Conservation (phyloP, 2,888 invertebrate genomes). For the Napeogenes inachia region DNA sequence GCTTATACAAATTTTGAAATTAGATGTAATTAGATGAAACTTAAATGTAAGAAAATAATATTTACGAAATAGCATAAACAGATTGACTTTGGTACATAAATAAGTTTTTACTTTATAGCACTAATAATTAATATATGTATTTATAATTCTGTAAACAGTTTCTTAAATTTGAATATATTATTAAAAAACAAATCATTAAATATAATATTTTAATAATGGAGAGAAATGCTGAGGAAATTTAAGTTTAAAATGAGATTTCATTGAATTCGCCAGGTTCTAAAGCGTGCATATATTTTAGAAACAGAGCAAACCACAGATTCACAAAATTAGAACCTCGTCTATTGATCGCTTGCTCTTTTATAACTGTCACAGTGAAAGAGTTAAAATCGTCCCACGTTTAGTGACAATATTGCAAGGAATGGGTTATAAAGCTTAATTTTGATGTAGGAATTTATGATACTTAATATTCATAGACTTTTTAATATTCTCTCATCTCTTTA, state of each 20-base stretch:
- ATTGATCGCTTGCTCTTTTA: constrained; percentile 18
- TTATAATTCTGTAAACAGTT: too few species aligned
- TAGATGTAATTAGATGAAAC: too few species aligned
- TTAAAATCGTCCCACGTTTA: background rate
- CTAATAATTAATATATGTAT: too few species aligned
- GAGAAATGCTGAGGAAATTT: background rate
- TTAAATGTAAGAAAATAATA: too few species aligned
- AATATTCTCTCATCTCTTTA: too few species aligned
- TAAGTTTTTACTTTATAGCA: too few species aligned
- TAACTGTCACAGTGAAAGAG: background rate
- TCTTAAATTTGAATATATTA: too few species aligned
- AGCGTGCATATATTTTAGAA: constrained; percentile 15
- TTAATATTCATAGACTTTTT: too few species aligned
- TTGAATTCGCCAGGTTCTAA: constrained; percentile 4
- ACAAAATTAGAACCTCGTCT: constrained; percentile 18
- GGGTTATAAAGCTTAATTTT: background rate
- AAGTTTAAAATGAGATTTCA: background rate
- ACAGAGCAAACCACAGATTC: constrained; percentile 13
- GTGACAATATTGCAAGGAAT: background rate
- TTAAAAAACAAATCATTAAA: background rate
- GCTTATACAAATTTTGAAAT: too few species aligned
- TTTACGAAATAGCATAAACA: too few species aligned
- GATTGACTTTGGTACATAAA: too few species aligned
- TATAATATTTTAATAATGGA: background rate
- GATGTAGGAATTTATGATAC: too few species aligned